Percentiles rank a stretch among this genome's conserved stretches.
Conservation (phyloP, 2,888 invertebrate species). For the Volucella inflata region DNA sequence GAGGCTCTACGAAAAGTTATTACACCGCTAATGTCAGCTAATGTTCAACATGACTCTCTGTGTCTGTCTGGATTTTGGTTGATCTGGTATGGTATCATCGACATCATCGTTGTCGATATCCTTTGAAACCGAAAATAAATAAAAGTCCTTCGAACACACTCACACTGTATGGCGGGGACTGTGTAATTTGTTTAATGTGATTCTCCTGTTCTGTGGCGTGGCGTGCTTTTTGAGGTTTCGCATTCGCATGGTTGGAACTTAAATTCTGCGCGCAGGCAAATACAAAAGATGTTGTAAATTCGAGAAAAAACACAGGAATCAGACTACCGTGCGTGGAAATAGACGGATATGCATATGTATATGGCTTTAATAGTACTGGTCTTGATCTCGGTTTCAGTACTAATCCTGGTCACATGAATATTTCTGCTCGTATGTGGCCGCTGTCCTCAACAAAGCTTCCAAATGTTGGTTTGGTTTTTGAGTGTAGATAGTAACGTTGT, state of each 20-base stretch:
- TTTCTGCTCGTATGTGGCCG: slow-evolving; percentile 17
- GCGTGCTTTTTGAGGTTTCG: slow-evolving; percentile 72
- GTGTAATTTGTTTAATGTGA: slow-evolving; percentile 74
- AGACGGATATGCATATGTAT: too few relatives aligned
- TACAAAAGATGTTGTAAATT: slow-evolving; percentile 35
- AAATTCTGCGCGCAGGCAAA: slow-evolving; percentile 1
- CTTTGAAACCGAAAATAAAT: slow-evolving; percentile 60
- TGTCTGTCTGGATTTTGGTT: slow-evolving; percentile 68
- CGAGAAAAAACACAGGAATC: slow-evolving; percentile 44
- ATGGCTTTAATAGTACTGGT: too few relatives aligned
- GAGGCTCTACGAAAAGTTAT: slow-evolving; percentile 49
- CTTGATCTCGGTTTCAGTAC: background rate
- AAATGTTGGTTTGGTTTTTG: slow-evolving; percentile 64
- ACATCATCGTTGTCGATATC: slow-evolving; percentile 45
- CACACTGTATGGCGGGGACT: slow-evolving; percentile 19
- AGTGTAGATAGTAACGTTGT: slow-evolving; percentile 49
- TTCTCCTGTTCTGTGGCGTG: slow-evolving; percentile 71
- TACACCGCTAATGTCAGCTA: slow-evolving; percentile 60
- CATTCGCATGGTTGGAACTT: slow-evolving; percentile 53
- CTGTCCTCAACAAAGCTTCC: slow-evolving; percentile 37
- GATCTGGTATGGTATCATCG: slow-evolving; percentile 30
- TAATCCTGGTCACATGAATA: slow-evolving; percentile 44
- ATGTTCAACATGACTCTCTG: slow-evolving; percentile 33
- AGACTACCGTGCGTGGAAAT: slow-evolving; percentile 31
- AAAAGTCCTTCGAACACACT: slow-evolving; percentile 58